Percentiles rank a stretch among this genome's conserved stretches.
Conservation (phyloP, 2,113 vertebrate species). For the Austrofundulus limnaeus region DNA sequence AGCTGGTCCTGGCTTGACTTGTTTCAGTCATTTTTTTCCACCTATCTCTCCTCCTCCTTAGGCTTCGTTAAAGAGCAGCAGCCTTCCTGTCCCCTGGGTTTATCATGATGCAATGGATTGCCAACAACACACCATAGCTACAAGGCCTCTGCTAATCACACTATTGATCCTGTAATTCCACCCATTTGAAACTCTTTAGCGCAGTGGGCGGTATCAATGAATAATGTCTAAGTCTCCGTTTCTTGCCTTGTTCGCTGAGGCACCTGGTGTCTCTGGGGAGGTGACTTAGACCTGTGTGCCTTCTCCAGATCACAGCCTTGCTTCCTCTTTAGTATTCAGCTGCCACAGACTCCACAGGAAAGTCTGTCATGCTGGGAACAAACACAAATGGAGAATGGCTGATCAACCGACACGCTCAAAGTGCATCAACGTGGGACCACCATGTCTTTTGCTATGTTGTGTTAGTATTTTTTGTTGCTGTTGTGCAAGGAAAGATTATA, state of each 20-base stretch:
- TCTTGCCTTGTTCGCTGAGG: slow-evolving; percentile 53
- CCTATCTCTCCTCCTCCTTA: slow-evolving; percentile 24
- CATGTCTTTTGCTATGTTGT: slow-evolving; percentile 36
- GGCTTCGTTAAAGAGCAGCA: slow-evolving; percentile 38
- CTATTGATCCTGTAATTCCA: slow-evolving; percentile 80
- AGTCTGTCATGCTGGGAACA: slow-evolving; percentile 54
- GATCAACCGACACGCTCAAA: slow-evolving; percentile 55
- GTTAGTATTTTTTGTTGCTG: slow-evolving; percentile 13
- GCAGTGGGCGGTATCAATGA: slow-evolving; percentile 74
- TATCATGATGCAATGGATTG: slow-evolving; percentile 73
- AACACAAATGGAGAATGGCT: slow-evolving; percentile 60
- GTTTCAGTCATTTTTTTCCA: slow-evolving; percentile 32
- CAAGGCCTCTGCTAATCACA: slow-evolving; percentile 82
- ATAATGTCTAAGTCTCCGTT: slow-evolving; percentile 67
- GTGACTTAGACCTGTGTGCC: slow-evolving; percentile 61
- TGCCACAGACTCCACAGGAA: slow-evolving; percentile 50
- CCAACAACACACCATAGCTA: slow-evolving; percentile 76
- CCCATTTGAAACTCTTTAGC: slow-evolving; percentile 80
- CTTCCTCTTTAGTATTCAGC: slow-evolving; percentile 68
- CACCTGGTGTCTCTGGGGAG: slow-evolving; percentile 62
- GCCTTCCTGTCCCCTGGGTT: slow-evolving; percentile 55
- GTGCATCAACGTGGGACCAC: slow-evolving; percentile 37
- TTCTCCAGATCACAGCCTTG: slow-evolving; percentile 51
- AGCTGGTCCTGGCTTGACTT: slow-evolving; percentile 11
- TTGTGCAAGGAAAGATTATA: slow-evolving; percentile 49